These are phyloP conservation scores for Gadopsis marmoratus DNA, from an alignment of 2,797 vertebrate species.

Conservation along the genomic window DNA sequence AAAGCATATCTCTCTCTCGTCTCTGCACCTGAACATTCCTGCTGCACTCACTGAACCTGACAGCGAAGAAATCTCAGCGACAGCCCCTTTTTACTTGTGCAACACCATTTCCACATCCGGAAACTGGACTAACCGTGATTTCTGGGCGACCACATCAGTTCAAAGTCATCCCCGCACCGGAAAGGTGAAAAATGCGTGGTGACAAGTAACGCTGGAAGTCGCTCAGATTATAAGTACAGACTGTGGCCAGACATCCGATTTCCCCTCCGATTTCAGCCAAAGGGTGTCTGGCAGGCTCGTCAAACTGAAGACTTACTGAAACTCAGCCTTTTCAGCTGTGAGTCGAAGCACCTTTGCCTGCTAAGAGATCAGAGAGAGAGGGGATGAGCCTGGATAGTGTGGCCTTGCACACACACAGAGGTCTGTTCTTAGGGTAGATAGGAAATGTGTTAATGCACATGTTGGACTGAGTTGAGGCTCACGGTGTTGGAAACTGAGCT, in stretches of 20 bases:
- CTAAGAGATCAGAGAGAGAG: slow-evolving; percentile 29
- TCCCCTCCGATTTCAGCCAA: slow-evolving; percentile 45
- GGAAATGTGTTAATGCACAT: slow-evolving; percentile 73
- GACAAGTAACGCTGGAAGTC: background rate
- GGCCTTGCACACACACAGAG: slow-evolving; percentile 4
- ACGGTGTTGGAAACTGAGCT: slow-evolving; percentile 74
- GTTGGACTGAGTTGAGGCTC: slow-evolving; percentile 67
- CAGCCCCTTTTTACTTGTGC: background rate
- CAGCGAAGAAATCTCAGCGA: background rate
- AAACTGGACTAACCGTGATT: background rate
- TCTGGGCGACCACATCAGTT: background rate
- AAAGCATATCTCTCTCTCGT: background rate
- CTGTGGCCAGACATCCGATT: slow-evolving; percentile 20
- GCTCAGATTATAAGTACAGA: slow-evolving; percentile 14
- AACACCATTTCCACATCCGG: background rate
- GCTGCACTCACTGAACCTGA: slow-evolving; percentile 16
- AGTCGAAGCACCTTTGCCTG: slow-evolving; percentile 48
- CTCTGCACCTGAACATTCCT: background rate
- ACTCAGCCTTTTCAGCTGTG: slow-evolving; percentile 29
- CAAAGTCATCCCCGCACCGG: too few relatives aligned
- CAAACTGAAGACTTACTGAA: slow-evolving; percentile 37
- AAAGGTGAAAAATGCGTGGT: background rate
- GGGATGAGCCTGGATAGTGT: slow-evolving; percentile 38
- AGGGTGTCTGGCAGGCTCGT: slow-evolving; percentile 36
- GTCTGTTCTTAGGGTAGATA: slow-evolving; percentile 51